Evolutionary conservation across 1,140 invertebrate species (phyloP).

Genomic region (Theocolax elegans): DNA sequence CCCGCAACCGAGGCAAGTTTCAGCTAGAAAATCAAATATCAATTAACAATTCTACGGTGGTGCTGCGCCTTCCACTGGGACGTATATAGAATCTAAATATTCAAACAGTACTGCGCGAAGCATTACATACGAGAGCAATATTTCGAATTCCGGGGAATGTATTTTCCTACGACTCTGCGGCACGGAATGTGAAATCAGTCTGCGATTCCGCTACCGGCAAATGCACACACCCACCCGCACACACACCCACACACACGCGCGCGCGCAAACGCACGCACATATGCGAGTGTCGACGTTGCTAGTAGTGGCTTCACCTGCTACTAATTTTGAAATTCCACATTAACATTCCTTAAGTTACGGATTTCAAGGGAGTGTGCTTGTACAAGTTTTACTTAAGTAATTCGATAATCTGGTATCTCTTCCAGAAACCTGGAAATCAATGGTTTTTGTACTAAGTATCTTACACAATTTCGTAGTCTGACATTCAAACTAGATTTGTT

Average conservation of each 20-base stretch:
- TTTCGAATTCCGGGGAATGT: slow-evolving; percentile 25
- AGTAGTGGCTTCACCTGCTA: background rate
- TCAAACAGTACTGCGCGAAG: background rate
- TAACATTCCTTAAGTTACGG: slow-evolving; percentile 27
- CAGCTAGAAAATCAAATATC: slow-evolving; percentile 17
- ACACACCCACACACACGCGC: no score
- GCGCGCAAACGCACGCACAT: background rate
- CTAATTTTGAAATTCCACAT: slow-evolving; percentile 24
- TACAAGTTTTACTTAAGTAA: background rate
- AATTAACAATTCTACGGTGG: slow-evolving; percentile 22
- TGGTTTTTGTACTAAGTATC: no score
- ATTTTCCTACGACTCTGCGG: slow-evolving; percentile 1
- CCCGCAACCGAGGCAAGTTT: background rate
- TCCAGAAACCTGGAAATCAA: no score
- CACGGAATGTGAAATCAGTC: slow-evolving; percentile 24
- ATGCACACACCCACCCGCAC: background rate
- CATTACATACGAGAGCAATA: slow-evolving; percentile 17
- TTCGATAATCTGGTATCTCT: background rate
- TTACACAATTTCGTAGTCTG: no score
- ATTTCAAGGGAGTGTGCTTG: background rate
- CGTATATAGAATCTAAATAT: slow-evolving; percentile 33
- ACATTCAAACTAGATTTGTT: no score
- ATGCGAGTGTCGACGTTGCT: background rate
- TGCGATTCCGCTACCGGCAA: background rate
- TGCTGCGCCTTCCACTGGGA: background rate